Conservation (phyloP, 2,797 vertebrate species). For the Ptychobarbus kaznakovi region DNA sequence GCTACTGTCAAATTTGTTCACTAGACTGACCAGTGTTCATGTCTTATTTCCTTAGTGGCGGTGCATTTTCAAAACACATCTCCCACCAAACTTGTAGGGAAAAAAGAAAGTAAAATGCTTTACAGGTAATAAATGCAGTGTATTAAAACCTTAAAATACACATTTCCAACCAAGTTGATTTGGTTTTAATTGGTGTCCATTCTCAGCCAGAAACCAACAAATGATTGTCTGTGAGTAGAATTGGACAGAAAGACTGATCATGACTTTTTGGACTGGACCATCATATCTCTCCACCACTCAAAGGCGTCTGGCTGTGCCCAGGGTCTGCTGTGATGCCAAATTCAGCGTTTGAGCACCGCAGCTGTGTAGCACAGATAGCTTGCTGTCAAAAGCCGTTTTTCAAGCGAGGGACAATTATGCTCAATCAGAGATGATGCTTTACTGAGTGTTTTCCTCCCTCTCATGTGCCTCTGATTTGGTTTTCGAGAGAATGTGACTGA, state of each 20-base stretch:
- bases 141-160: neutral
- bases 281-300: conserved; percentile 33
- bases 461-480: conserved; percentile 46
- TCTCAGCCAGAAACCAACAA: conserved; percentile 7
- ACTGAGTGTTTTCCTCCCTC: conserved; percentile 44
- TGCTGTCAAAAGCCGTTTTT: conserved; percentile 41
- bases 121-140: neutral
- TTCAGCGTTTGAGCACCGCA: conserved; percentile 36
- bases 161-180: neutral
- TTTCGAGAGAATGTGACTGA: conserved; percentile 44
- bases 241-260: conserved; percentile 15
- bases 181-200: neutral
- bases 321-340: conserved; percentile 18
- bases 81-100: neutral
- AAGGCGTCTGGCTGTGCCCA: conserved; percentile 13
- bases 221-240: conserved; percentile 15
- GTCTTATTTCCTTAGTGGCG: neutral
- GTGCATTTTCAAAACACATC: neutral
- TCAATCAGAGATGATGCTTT: conserved; percentile 51
- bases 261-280: conserved; percentile 18
- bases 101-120: neutral
- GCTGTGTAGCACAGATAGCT: conserved; percentile 52
- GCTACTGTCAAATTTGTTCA: neutral
- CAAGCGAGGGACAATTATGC: conserved; percentile 46
- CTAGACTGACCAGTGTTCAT: neutral